phyloP scores from a whole-genome alignment of 2,888 invertebrate species.

The Embidobia sp. region DNA sequence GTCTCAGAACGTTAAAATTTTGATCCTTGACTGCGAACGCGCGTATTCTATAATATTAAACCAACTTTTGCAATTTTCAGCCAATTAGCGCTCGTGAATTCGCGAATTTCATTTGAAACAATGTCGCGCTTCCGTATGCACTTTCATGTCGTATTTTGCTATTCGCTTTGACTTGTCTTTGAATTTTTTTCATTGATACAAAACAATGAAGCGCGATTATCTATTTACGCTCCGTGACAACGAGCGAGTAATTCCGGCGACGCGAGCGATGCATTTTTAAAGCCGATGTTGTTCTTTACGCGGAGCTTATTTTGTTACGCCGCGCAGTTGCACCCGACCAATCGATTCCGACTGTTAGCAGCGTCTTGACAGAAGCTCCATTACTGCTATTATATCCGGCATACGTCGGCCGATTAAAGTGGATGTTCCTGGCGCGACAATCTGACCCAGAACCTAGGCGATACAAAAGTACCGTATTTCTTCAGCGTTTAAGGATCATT shows the following conservation, averaged over 20 bases:
- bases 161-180: slow-evolving; percentile 57
- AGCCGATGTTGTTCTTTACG: slow-evolving; percentile 40
- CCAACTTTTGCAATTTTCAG: slow-evolving; percentile 41
- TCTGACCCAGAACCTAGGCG: slow-evolving; percentile 25
- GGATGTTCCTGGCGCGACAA: slow-evolving; percentile 32
- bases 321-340: too few relatives aligned
- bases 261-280: slow-evolving; percentile 47
- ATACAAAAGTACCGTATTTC: too few relatives aligned
- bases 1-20: slow-evolving; percentile 34
- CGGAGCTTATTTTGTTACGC: slow-evolving; percentile 19
- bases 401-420: slow-evolving; percentile 42
- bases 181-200: slow-evolving; percentile 57
- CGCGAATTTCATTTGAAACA: slow-evolving; percentile 58
- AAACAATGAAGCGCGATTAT: slow-evolving; percentile 61
- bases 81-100: slow-evolving; percentile 46
- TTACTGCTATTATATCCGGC: slow-evolving; percentile 37
- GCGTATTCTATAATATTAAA: slow-evolving; percentile 50
- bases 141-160: slow-evolving; percentile 52
- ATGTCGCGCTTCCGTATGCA: slow-evolving; percentile 52
- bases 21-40: slow-evolving; percentile 34
- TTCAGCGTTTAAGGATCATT: too few relatives aligned
- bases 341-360: slow-evolving; percentile 40
- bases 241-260: slow-evolving; percentile 40
- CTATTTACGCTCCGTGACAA: slow-evolving; percentile 52
- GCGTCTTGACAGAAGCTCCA: slow-evolving; percentile 29